A percentile compares a stretch with the other conserved stretches of the same genome.
Evolutionary conservation across 2,113 vertebrate genomes (phyloP).

Genomic region (Elachura formosa): DNA sequence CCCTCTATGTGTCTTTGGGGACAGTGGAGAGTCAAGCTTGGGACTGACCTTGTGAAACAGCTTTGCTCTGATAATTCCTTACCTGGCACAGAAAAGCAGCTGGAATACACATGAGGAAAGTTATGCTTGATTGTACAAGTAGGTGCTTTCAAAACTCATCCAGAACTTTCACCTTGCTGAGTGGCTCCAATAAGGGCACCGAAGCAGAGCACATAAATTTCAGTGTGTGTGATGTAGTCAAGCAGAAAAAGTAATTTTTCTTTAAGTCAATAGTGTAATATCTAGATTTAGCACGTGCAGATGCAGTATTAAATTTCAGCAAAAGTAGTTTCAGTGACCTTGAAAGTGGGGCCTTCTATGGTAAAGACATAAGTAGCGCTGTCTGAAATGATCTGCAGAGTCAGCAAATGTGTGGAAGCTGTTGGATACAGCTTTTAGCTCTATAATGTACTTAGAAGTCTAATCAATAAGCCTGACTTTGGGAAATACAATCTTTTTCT

Average conservation of each 20-base stretch:
- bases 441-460: conserved; percentile 46
- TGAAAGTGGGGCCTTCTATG: conserved; percentile 21
- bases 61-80: background rate
- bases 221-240: conserved; percentile 3
- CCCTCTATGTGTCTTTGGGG: background rate
- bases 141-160: background rate
- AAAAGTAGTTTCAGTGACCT: conserved; percentile 57
- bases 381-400: conserved; percentile 16
- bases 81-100: background rate
- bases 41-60: background rate
- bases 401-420: conserved; percentile 45
- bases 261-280: conserved; percentile 52
- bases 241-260: conserved; percentile 50
- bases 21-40: background rate
- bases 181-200: background rate
- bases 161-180: conserved; percentile 18
- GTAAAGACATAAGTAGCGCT: conserved; percentile 19
- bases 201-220: conserved; percentile 37
- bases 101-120: background rate
- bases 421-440: conserved; percentile 52
- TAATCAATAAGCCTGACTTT: conserved; percentile 69
- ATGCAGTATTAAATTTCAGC: conserved; percentile 35
- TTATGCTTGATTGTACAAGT: background rate
- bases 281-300: conserved; percentile 33
- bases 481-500: conserved; percentile 46